Evolutionary conservation across 2,797 vertebrate species (phyloP), one percentile per base, ranked within the genome.

Genomic region (Pseudomugil tenellus): DNA sequence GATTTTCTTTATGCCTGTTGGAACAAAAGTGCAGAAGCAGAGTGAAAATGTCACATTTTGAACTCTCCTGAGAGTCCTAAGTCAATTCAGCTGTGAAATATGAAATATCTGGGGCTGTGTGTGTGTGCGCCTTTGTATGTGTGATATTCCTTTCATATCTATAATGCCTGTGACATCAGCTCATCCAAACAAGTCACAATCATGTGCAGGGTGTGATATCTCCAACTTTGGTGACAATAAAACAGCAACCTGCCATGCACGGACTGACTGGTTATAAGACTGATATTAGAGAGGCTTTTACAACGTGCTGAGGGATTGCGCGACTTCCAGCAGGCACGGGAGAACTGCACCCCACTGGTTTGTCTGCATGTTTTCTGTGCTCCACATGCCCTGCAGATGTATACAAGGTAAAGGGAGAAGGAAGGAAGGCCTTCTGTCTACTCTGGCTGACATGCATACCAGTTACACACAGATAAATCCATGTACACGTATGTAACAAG

Each of bases 21-120:
- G 87, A 91, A 94, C 89, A 92, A 93, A 93, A 92, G 87, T 92
- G 89, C 87, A 92, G 86, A 91, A 77, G 69, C 87, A 79, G 84
- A 92, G 89, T 91, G 88, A 89, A 91, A 92, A 91, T 92, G 91
- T 93, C 92, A 93, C 87, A 91, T 90, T 92, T 81, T 89, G 70
- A 92, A 91, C 89, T 83, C 92, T 93, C 92, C 83, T 1, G 91
- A 93, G 94, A 94, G 87, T 92, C 86, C 80, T 89, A 89, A 92
- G 90, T 94, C 91, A 93, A 93, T 84, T 90, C 89, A 90, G 83
- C 92, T 88, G 86, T 86, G 87, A 90, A 91, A 87, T 87, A 77
- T 88, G 77, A 91, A 87, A 81, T 83, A 83, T 87, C 84, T 82
- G 67, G 72, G 74, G 66, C 79, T 76, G 58, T 60, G 59, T 64